phyloP scores from a whole-genome alignment of 1,140 invertebrate genomes.

The Lordiphosa mommai region DNA sequence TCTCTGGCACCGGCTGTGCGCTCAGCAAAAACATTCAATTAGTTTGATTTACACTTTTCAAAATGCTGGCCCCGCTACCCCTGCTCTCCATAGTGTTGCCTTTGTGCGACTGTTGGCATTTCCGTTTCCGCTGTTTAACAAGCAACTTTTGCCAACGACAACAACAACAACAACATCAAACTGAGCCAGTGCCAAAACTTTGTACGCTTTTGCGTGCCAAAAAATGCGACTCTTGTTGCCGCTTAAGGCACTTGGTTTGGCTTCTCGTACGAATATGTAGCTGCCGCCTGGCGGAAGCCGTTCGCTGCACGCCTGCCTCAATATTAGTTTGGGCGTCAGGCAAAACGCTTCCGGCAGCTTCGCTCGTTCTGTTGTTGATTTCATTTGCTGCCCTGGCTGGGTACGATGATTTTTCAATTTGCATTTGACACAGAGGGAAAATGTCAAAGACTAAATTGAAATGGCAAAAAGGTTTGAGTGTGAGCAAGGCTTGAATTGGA shows the following conservation, averaged over 20 bases:
- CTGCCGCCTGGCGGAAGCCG: conserved; percentile 46
- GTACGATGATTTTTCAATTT: conserved; percentile 74
- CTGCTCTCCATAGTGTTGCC: conserved; percentile 26
- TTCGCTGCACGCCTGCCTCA: conserved; percentile 51
- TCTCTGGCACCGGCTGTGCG: conserved; percentile 59
- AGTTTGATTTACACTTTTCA: conserved; percentile 70
- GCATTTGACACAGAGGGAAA: conserved; percentile 63
- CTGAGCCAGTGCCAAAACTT: conserved; percentile 54
- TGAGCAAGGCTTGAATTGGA: conserved; percentile 11
- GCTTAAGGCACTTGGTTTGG: conserved; percentile 29
- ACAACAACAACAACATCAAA: conserved; percentile 45
- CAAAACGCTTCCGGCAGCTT: conserved; percentile 70
- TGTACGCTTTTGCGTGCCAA: conserved; percentile 66
- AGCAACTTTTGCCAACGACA: conserved; percentile 62
- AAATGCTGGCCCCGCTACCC: conserved; percentile 15
- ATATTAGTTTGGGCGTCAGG: conserved; percentile 69
- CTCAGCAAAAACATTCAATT: conserved; percentile 71
- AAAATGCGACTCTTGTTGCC: conserved; percentile 37
- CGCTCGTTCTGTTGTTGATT: conserved; percentile 48
- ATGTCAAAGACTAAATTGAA: conserved; percentile 75
- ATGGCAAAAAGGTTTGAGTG: conserved; percentile 43
- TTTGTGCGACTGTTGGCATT: conserved; percentile 73
- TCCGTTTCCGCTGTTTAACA: conserved; percentile 75
- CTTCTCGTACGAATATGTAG: not conserved
- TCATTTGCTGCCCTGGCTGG: conserved; percentile 33